Conservation (phyloP, 2,797 vertebrate species). For the Notolabrus celidotus region DNA sequence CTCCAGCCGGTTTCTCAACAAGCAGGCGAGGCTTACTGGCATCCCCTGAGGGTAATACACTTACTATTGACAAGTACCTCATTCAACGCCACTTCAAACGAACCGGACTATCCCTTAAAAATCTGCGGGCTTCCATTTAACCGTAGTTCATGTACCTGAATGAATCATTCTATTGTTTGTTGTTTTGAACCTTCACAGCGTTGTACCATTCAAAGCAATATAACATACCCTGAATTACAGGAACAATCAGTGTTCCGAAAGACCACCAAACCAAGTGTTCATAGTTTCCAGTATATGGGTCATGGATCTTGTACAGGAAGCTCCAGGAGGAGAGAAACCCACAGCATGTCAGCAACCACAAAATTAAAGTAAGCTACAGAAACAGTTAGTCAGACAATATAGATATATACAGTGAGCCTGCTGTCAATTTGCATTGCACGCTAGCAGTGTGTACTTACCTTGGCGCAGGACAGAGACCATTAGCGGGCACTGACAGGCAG, state of each 20-base stretch:
- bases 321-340: not conserved
- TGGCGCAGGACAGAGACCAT: slow-evolving; percentile 19
- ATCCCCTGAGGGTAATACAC: too few species aligned
- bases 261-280: slow-evolving; percentile 8
- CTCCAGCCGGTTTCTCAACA: too few species aligned
- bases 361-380: slow-evolving; percentile 10
- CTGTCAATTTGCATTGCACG: slow-evolving; percentile 21
- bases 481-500: slow-evolving; percentile 21
- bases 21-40: too few species aligned
- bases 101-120: slow-evolving; percentile 2
- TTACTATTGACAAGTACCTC: too few species aligned
- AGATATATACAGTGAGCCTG: slow-evolving; percentile 11
- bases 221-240: slow-evolving; percentile 4
- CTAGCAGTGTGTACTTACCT: slow-evolving; percentile 7
- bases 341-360: slow-evolving; percentile 16
- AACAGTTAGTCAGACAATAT: slow-evolving; percentile 16
- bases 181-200: slow-evolving; percentile 2
- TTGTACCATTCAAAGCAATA: not conserved
- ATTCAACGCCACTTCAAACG: too few species aligned
- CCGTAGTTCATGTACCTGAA: slow-evolving; percentile 14
- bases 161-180: slow-evolving; percentile 36
- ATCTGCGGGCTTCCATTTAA: too few species aligned
- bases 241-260: slow-evolving; percentile 8
- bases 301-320: slow-evolving; percentile 3
- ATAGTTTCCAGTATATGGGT: slow-evolving; percentile 17